phyloP scores from a whole-genome alignment of 2,888 invertebrate species.

The Halictus quadricinctus region DNA sequence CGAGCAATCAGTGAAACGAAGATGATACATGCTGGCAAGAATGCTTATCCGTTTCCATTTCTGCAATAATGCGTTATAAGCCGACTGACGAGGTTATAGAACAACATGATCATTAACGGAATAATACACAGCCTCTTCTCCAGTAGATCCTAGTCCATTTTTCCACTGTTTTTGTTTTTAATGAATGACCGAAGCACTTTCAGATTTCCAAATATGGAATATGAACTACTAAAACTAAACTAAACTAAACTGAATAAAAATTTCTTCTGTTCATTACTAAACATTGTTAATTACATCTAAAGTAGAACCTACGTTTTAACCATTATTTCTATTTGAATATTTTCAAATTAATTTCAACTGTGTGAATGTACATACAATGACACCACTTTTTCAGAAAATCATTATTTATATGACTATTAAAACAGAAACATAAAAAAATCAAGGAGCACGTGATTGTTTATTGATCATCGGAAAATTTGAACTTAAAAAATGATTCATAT shows the following conservation, averaged over 20 bases:
- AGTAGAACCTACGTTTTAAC: neutral
- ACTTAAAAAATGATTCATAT: too few species aligned
- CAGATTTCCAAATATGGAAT: neutral
- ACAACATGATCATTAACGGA: constrained; percentile 3
- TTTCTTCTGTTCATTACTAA: neutral
- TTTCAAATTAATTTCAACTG: too few species aligned
- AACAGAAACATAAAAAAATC: too few species aligned
- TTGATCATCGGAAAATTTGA: too few species aligned
- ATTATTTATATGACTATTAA: too few species aligned
- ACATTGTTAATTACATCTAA: neutral
- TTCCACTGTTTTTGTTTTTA: neutral
- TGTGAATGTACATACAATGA: too few species aligned
- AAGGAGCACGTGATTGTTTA: too few species aligned
- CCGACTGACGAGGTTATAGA: constrained; percentile 10
- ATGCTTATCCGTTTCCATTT: constrained; percentile 18
- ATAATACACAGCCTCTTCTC: neutral
- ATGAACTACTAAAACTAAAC: too few species aligned
- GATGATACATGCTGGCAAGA: constrained; percentile 33
- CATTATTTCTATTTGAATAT: too few species aligned
- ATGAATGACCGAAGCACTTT: neutral
- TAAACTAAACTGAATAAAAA: neutral
- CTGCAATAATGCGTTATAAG: constrained; percentile 30
- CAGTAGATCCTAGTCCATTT: neutral
- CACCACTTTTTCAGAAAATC: too few species aligned
- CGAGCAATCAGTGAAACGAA: constrained; percentile 42